Conservation (phyloP, 2,113 vertebrate genomes). For the Tetraodon nigroviridis region DNA sequence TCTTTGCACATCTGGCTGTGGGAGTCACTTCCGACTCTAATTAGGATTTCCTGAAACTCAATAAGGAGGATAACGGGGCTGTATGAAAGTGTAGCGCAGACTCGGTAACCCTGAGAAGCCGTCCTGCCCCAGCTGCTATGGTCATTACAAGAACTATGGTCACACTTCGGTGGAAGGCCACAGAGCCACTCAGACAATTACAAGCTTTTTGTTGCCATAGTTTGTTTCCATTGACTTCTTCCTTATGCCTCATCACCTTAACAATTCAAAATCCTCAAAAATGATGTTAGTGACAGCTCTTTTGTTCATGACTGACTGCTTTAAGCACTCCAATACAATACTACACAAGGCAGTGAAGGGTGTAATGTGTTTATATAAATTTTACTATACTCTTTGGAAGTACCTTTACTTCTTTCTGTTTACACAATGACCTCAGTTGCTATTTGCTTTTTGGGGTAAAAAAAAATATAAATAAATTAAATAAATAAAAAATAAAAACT, state of each 20-base stretch:
- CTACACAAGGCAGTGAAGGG: too few species aligned
- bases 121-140: slow-evolving; percentile 59
- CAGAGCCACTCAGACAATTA: slow-evolving; percentile 28
- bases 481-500: too few species aligned
- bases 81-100: slow-evolving; percentile 55
- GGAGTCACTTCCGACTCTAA: slow-evolving; percentile 67
- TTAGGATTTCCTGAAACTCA: slow-evolving; percentile 74
- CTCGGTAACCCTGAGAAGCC: slow-evolving; percentile 49
- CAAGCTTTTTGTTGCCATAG: slow-evolving; percentile 17
- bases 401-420: slow-evolving; percentile 1
- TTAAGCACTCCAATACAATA: too few species aligned
- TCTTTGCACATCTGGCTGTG: slow-evolving; percentile 69
- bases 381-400: too few species aligned
- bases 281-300: too few species aligned
- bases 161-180: slow-evolving; percentile 49
- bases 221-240: slow-evolving; percentile 13
- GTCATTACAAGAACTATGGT: slow-evolving; percentile 54
- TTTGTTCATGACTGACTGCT: too few species aligned
- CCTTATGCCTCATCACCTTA: too few species aligned
- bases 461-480: slow-evolving; percentile 29
- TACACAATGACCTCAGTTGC: not conserved
- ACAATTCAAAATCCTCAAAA: too few species aligned
- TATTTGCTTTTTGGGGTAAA: too few species aligned
- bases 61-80: slow-evolving; percentile 71
- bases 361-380: too few species aligned